Base-by-base conservation (phyloP, 2,888 invertebrate species). In the Cyclophora punctaria region DNA sequence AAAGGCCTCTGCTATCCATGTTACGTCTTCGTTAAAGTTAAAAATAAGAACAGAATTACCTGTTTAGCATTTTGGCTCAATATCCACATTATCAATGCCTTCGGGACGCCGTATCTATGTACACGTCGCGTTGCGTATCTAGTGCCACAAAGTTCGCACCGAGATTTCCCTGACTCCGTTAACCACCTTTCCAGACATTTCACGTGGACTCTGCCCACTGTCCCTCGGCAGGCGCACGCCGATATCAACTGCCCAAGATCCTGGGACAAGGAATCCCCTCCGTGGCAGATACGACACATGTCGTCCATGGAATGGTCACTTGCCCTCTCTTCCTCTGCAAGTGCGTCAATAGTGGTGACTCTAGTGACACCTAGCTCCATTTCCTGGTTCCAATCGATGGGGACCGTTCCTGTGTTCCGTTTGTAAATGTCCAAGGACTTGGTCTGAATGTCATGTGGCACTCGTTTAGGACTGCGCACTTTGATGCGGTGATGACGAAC, bases 141-240 rank as follows among this genome's bases (percentile, higher is more conserved):
- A 46, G 91, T 90, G 33, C 92, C 91, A 73, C 95, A 95, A 33
- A 95, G 85, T 71, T 95, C 95, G 69, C 95, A 95, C 40, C 86
- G 83, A 5, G 91, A 91, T 53, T 91, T 90, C 37, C 93, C 93
- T 2, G 93, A 92, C 69, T 93, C 93, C 2, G 93, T 93, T 42
- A 95, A 80, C 95, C 95, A 95, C 48, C 90, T 90, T 76, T 95
- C 94, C 61, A 95, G 78, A 70, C 95, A 95, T 52, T 90, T 90
- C 2, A 93, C 89, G 74, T 94, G 94, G 6, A 94, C 91, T 49
- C 92, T 89, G 0, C 94, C 94, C 59, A 94, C 92, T 2, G 93
- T 92, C 0, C 94, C 95, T 1, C 87, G 75, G 55, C 88, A 88
- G 2, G 75, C 90, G 57, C 88, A 88, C 1, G 87, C 83, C 0